Percentiles rank a stretch among this genome's conserved stretches.
Evolutionary conservation across 2,888 invertebrate genomes (phyloP).

Genomic region (Pristionchus japonicus): DNA sequence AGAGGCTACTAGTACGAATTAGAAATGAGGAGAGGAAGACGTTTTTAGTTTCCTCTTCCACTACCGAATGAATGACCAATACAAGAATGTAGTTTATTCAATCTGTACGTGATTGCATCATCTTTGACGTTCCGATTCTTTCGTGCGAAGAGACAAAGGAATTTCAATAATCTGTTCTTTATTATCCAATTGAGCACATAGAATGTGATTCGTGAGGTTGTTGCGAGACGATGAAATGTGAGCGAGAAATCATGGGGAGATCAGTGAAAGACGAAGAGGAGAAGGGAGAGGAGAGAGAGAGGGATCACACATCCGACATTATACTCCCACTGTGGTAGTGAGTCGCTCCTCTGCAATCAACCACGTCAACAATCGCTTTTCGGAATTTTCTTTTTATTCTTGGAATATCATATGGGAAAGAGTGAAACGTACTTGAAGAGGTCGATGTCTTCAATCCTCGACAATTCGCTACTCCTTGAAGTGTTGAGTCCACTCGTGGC

Average conservation of each 20-base stretch:
- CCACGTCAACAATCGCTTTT: neutral
- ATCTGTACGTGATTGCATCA: neutral
- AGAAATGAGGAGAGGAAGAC: neutral
- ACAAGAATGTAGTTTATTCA: neutral
- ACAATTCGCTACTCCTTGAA: slow-evolving; percentile 70
- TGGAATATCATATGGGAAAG: neutral
- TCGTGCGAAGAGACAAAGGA: neutral
- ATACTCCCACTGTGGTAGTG: slow-evolving; percentile 43
- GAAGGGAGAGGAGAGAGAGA: neutral
- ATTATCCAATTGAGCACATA: neutral
- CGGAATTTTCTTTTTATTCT: neutral
- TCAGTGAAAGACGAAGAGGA: neutral
- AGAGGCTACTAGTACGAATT: slow-evolving; percentile 33
- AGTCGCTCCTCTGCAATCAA: slow-evolving; percentile 28
- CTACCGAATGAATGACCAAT: neutral
- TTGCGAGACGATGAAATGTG: neutral
- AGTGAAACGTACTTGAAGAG: slow-evolving; percentile 57
- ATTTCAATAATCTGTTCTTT: neutral
- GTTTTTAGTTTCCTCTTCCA: neutral
- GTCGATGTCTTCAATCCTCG: slow-evolving; percentile 66
- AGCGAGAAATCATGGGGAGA: slow-evolving; percentile 29
- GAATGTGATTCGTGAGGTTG: neutral
- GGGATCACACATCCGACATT: slow-evolving; percentile 43
- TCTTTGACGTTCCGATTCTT: neutral
- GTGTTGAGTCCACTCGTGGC: slow-evolving; percentile 62